Conservation (phyloP, 2,113 vertebrate genomes). For the Candoia aspera region DNA sequence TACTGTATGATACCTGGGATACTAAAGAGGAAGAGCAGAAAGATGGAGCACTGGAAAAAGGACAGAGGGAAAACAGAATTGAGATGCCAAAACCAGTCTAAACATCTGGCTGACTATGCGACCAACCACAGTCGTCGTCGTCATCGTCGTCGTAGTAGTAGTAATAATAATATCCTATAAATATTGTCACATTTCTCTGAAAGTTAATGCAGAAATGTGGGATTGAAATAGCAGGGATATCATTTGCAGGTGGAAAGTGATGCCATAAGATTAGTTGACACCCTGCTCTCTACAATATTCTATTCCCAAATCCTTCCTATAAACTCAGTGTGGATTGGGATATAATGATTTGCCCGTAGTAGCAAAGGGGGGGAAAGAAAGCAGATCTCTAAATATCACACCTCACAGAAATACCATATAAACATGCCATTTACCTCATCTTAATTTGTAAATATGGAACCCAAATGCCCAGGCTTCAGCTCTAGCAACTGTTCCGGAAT, state of each 20-base stretch:
- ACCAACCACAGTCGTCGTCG: too few species aligned
- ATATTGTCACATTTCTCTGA: background rate
- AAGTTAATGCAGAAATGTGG: background rate
- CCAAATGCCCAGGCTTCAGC: background rate
- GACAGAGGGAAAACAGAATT: background rate
- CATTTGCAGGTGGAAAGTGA: background rate
- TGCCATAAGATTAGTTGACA: background rate
- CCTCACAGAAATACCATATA: background rate
- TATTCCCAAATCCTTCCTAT: background rate
- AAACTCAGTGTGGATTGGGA: background rate
- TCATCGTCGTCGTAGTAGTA: too few species aligned
- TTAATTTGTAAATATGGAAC: background rate
- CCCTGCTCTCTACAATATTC: background rate
- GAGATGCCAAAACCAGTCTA: too few species aligned
- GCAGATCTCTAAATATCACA: background rate
- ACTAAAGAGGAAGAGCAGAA: background rate
- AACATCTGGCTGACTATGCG: too few species aligned
- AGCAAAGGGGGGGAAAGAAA: too few species aligned
- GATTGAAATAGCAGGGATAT: background rate
- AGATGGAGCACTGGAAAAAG: background rate
- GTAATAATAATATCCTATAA: background rate
- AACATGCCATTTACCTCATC: background rate
- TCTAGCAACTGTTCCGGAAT: background rate
- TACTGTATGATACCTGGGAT: background rate
- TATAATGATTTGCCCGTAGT: background rate